Evolutionary conservation across 2,797 vertebrate genomes (phyloP).

Genomic region (Coregonus suidteri): DNA sequence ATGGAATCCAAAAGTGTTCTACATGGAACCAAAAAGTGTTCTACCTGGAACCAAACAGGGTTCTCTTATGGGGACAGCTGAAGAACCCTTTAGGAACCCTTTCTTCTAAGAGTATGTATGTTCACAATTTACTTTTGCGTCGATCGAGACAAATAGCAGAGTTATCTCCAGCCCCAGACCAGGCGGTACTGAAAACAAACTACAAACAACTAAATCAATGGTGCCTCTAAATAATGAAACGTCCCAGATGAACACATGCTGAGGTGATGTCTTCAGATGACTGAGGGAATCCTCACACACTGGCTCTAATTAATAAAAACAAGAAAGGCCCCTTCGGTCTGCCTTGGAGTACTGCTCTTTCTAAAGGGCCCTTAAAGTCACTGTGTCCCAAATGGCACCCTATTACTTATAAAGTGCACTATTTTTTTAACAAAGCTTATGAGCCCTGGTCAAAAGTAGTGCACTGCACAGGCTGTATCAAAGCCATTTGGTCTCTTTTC

Average conservation of each 20-base stretch:
- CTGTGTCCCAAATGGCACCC: background rate
- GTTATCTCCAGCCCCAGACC: background rate
- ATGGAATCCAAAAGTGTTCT: too few species aligned
- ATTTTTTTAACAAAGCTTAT: background rate
- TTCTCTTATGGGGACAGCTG: too few species aligned
- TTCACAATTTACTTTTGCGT: background rate
- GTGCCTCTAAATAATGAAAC: slow-evolving; percentile 9
- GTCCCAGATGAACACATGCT: background rate
- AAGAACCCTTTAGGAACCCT: too few species aligned
- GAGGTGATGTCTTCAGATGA: slow-evolving; percentile 11
- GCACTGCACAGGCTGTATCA: background rate
- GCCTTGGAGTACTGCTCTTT: background rate
- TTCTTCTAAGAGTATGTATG: background rate
- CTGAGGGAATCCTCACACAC: slow-evolving; percentile 2
- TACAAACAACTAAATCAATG: background rate
- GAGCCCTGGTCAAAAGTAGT: background rate
- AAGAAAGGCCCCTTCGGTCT: background rate
- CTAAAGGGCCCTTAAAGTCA: background rate
- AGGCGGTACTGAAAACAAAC: slow-evolving; percentile 7
- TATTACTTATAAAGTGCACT: background rate
- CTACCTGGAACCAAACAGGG: too few species aligned
- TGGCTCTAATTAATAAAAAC: background rate
- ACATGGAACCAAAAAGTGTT: too few species aligned
- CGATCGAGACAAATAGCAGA: background rate
- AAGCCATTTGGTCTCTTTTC: background rate